Conservation (phyloP, 2,888 invertebrate genomes). For the Amitus sp. region DNA sequence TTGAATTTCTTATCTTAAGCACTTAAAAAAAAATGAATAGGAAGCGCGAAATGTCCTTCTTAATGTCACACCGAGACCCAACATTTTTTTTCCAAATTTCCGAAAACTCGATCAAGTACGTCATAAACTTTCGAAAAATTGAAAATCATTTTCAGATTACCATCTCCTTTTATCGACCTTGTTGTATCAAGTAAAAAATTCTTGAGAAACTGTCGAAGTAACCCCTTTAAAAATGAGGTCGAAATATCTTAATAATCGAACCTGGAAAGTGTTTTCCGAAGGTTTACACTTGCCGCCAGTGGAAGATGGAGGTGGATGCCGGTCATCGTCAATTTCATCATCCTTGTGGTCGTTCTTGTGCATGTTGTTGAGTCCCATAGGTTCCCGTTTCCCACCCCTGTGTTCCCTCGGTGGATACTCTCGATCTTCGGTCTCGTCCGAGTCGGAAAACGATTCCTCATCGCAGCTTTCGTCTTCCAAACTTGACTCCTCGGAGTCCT, state of each 20-base stretch:
- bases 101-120: no score
- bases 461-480: slow-evolving; percentile 65
- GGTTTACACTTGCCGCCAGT: slow-evolving; percentile 77
- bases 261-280: slow-evolving; percentile 48
- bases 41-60: no score
- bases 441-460: slow-evolving; percentile 71
- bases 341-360: slow-evolving; percentile 62
- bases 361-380: slow-evolving; percentile 62
- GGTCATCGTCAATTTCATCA: slow-evolving; percentile 51
- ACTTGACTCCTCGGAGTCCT: slow-evolving; percentile 55
- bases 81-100: no score
- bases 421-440: slow-evolving; percentile 68
- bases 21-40: no score
- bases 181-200: no score
- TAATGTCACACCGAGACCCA: no score
- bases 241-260: slow-evolving; percentile 8
- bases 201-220: no score
- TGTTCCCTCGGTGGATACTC: slow-evolving; percentile 69
- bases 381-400: slow-evolving; percentile 82
- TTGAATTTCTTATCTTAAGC: no score
- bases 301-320: slow-evolving; percentile 67
- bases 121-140: no score
- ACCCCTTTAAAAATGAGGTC: no score
- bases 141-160: no score
- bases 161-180: no score